Conservation (phyloP, 2,888 invertebrate genomes). For the Lepidochrysops patricia region DNA sequence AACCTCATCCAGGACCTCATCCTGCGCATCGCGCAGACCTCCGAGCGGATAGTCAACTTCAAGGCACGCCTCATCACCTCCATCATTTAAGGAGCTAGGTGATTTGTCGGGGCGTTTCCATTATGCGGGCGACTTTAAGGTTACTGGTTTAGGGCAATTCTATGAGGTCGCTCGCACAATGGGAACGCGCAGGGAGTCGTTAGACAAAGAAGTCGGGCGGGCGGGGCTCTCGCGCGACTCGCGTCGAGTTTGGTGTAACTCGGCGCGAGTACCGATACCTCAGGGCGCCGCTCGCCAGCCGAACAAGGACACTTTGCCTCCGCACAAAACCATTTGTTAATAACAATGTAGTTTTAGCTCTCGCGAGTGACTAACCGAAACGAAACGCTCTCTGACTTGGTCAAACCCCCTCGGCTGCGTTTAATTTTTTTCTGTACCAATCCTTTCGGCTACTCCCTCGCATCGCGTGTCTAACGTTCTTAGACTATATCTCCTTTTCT, state of each 20-base stretch:
- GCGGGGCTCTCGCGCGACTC: conserved; percentile 14
- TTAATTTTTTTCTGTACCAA: not conserved
- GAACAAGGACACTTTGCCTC: conserved; percentile 24
- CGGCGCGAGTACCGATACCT: conserved; percentile 18
- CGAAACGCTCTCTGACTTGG: not conserved
- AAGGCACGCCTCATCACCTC: conserved; percentile 93
- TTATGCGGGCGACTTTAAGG: not conserved
- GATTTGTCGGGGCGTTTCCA: not conserved
- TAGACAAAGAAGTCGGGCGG: not conserved
- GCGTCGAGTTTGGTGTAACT: conserved; percentile 11
- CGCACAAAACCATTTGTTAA: not conserved
- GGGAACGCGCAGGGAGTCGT: not conserved
- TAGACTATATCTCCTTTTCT: not conserved
- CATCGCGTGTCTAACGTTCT: not conserved
- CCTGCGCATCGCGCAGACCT: conserved; percentile 90
- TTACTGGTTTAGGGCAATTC: too few species aligned
- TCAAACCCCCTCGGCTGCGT: not conserved
- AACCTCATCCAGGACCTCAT: conserved; percentile 94
- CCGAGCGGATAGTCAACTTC: conserved; percentile 94
- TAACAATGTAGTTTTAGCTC: not conserved
- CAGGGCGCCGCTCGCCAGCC: conserved; percentile 22
- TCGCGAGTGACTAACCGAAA: not conserved
- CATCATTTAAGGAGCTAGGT: conserved; percentile 78
- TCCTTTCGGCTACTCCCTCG: not conserved
- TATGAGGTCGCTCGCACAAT: not conserved